Conservation (phyloP, 2,797 vertebrate species). For the Synanceia verrucosa region DNA sequence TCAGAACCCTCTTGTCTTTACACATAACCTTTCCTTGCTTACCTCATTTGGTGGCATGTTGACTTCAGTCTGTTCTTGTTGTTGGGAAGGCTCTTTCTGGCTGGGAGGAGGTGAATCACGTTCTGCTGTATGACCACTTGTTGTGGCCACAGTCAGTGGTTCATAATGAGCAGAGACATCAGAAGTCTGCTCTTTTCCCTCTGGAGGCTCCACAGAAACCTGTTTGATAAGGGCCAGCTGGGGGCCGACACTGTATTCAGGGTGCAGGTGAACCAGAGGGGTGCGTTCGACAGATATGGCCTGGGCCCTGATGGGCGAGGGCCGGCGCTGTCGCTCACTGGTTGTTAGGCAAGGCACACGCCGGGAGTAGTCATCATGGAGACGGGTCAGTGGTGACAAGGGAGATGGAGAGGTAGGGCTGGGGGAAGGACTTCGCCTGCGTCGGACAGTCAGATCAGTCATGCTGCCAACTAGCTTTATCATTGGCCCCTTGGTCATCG, state of each 20-base stretch:
- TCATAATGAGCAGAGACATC: slow-evolving; percentile 24
- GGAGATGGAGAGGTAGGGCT: slow-evolving; percentile 57
- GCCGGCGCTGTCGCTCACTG: slow-evolving; percentile 80
- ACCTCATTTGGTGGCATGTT: slow-evolving; percentile 46
- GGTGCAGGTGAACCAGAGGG: slow-evolving; percentile 54
- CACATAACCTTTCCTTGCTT: slow-evolving; percentile 21
- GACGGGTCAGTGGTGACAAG: slow-evolving; percentile 81
- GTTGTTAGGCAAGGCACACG: slow-evolving; percentile 83
- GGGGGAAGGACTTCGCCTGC: slow-evolving; percentile 71
- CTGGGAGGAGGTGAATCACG: slow-evolving; percentile 24
- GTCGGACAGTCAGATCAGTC: slow-evolving; percentile 84
- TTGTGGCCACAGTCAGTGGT: background rate
- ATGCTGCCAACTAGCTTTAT: slow-evolving; percentile 89
- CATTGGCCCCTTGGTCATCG: slow-evolving; percentile 85
- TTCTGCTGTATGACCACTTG: slow-evolving; percentile 17
- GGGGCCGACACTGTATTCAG: slow-evolving; percentile 11
- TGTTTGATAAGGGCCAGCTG: slow-evolving; percentile 43
- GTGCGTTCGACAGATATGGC: slow-evolving; percentile 37
- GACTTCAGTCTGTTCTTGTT: slow-evolving; percentile 43
- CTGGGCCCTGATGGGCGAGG: slow-evolving; percentile 59
- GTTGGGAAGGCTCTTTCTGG: slow-evolving; percentile 45
- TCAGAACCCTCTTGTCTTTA: background rate
- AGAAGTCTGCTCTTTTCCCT: slow-evolving; percentile 22
- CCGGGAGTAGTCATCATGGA: slow-evolving; percentile 95
- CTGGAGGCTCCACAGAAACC: slow-evolving; percentile 14